Evolutionary conservation across 92 coral and sea anemone species (phyloP), one percentile per base, ranked within the genome.

Genomic region (Palythoa grandis): DNA sequence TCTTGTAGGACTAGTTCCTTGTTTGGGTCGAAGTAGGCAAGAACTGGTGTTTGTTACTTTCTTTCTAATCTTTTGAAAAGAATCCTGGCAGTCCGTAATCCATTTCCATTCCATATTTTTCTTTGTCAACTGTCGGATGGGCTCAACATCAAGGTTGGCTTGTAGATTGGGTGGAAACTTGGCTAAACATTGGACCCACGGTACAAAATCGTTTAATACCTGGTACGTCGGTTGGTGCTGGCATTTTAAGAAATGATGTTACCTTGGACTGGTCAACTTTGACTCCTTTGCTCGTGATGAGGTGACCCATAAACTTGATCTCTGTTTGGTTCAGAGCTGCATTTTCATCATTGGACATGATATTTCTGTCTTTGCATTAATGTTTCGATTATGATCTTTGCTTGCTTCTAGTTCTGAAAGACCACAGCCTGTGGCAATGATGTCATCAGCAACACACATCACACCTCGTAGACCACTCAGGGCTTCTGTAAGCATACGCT

Each of bases 401-500:
- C 52, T 71, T 13, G 90, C 90, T 88, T 87, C 82, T 23, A 15
- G 63, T 70, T 57, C 66, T 69, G 87, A 52, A 48, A 5, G 7
- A 39, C 88, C 88, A 77, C 90, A 52, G 43, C 93, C 93, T 9
- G 52, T 76, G 17, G 19, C 37, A 65, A 65, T 22, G 70, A 65
- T 65, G 70, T 65, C 70, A 20, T 57, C 16, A 57, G 19, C 86
- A 35, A 87, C 67, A 47, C 74, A 53, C 19, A 72, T 66, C 10
- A 89, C 92, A 47, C 92, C 87, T 48, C 86, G 68, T 3, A 90
- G 87, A 54, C 58, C 90, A 47, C 80, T 72, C n/a, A 86, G 88
- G 16, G 89, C 89, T 54, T 86, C 86, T 63, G 80, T 76, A 40
- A 89, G 86, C 63, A 4, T 65, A 60, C 74, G 19, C 63, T 76